Base-by-base conservation (phyloP, 2,797 vertebrate species). In the Danio aesculapii region DNA sequence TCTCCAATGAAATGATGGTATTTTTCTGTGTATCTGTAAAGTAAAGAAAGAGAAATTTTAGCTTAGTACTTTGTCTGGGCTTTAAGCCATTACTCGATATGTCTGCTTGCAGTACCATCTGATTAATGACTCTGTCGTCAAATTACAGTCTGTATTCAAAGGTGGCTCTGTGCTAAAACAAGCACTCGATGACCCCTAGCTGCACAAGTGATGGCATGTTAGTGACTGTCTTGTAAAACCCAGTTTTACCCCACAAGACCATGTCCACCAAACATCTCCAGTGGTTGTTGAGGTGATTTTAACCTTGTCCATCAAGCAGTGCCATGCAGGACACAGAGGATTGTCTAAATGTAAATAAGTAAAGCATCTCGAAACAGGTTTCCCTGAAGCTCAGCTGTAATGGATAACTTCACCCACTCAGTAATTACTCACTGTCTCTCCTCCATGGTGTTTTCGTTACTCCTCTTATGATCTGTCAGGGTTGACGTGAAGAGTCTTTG, bases 291-390 rank as follows among this genome's bases (percentile, higher is more conserved):
- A 91, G 77, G 90, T 89, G 82, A 88, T 87, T 89, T 90, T 91
- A 91, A 90, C 89, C 89, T 87, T 77, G 87, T 90, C 87, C 19
- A 83, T 78, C 80, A 79, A 75, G 78, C 53, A 82, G 78, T 84
- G 79, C 13, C 52, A 49, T 78, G 66, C 44, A 83, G 85, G 82
- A 83, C 57, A 81, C 82, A 87, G 84, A 79, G 88, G 82, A 90
- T 92, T 92, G 90, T 93, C 92, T 92, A 92, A 93, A 94, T 94
- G 90, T 93, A 93, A 93, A 94, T 92, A 90, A 88, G 89, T 90
- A 73, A 78, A 86, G 86, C 78, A 68, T 88, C 90, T 90, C 80
- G 87, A 79, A 86, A 83, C 77, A 84, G 85, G 88, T 84, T 82
- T 86, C 79, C 69, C 73, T 68, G 66, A 82, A 75, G 19, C 86